phyloP scores from a whole-genome alignment of 2,797 vertebrate genomes.

The Kryptolebias ocellatus region DNA sequence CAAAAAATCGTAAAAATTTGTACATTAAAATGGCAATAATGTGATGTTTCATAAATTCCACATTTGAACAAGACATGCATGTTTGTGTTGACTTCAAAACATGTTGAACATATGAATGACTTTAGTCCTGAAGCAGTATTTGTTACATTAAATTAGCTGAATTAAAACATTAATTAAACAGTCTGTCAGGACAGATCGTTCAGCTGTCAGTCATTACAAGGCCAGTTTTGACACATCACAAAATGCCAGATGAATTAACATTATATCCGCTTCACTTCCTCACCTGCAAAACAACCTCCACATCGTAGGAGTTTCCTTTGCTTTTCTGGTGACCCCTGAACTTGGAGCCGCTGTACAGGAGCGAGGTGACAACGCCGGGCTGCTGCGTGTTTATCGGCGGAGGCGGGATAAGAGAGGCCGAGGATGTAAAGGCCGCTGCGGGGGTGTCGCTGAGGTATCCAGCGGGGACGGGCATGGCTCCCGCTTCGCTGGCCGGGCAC shows the following conservation, averaged over 20 bases:
- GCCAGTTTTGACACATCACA: conserved; percentile 70
- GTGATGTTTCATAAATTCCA: not conserved
- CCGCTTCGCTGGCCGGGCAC: conserved; percentile 75
- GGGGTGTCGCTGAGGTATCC: conserved; percentile 74
- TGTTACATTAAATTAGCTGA: not conserved
- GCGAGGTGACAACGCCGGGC: conserved; percentile 94
- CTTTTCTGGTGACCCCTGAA: conserved; percentile 98
- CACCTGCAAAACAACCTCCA: conserved; percentile 98
- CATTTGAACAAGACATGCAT: not conserved
- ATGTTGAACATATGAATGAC: not conserved
- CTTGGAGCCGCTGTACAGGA: conserved; percentile 96
- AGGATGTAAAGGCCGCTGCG: conserved; percentile 77
- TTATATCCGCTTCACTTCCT: conserved; percentile 35
- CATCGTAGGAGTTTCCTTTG: conserved; percentile 98
- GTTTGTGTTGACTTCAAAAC: conserved; percentile 7
- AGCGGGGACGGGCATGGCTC: conserved; percentile 81
- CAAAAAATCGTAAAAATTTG: not conserved
- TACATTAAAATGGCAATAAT: not conserved
- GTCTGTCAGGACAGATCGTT: conserved; percentile 42
- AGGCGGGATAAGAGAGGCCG: conserved; percentile 91
- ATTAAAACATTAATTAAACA: not conserved
- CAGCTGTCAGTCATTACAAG: conserved; percentile 72
- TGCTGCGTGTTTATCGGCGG: conserved; percentile 98
- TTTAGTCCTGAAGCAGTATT: not conserved
- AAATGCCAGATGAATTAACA: conserved; percentile 54